These are phyloP conservation scores for Tachina fera DNA, from an alignment of 2,888 invertebrate genomes.

Conservation along the genomic window DNA sequence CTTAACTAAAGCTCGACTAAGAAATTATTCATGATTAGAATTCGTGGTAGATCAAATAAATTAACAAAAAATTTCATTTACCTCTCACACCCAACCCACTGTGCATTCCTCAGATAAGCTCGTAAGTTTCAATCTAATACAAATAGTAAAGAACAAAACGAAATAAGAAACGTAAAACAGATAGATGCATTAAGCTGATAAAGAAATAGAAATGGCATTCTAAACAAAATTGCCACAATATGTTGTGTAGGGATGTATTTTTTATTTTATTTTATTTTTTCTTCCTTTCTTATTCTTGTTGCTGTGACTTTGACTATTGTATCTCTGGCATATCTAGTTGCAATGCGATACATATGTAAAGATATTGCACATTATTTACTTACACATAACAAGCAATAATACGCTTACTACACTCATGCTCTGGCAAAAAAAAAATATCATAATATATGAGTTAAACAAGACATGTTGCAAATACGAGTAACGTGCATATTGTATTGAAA, in stretches of 20 bases:
- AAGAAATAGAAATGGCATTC: constrained; percentile 63
- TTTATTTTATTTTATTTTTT: too few species aligned
- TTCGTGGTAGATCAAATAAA: too few species aligned
- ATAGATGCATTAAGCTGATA: constrained; percentile 56
- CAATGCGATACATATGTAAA: constrained; percentile 41
- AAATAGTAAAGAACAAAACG: constrained; percentile 49
- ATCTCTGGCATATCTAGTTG: constrained; percentile 57
- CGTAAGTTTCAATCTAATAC: constrained; percentile 48
- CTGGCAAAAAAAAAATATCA: constrained; percentile 22
- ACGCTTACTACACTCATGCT: constrained; percentile 47
- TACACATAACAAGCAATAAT: constrained; percentile 62
- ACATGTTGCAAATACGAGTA: constrained; percentile 43
- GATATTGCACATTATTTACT: constrained; percentile 42
- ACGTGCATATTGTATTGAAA: constrained; percentile 46
- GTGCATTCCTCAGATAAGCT: constrained; percentile 19
- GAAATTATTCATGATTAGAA: too few species aligned
- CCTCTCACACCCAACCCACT: not conserved
- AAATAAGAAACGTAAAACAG: not conserved
- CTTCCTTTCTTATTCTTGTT: constrained; percentile 30
- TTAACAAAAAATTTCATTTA: too few species aligned
- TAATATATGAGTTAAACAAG: not conserved
- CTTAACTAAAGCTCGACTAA: too few species aligned
- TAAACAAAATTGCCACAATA: constrained; percentile 61
- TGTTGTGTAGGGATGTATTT: constrained; percentile 38
- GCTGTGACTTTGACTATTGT: constrained; percentile 45